These are phyloP conservation scores for Sternarchorhynchus goeldii DNA, from an alignment of 2,797 vertebrate species.

Conservation along the genomic window DNA sequence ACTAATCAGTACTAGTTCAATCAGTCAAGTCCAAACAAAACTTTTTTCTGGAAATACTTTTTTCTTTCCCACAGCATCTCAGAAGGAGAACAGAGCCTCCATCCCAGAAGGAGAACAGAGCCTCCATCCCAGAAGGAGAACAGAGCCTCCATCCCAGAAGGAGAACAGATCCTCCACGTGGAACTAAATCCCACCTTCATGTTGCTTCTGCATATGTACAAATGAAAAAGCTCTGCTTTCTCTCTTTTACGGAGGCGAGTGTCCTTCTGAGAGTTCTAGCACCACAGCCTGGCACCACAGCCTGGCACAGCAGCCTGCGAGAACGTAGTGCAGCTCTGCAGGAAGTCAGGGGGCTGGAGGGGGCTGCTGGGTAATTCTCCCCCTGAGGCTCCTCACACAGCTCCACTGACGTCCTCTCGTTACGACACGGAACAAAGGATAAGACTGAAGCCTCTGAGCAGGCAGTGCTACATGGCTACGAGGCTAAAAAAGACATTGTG, in stretches of 20 bases:
- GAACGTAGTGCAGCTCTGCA: constrained; percentile 46
- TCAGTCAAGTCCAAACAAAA: constrained; percentile 24
- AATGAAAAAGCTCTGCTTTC: constrained; percentile 50
- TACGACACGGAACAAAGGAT: constrained; percentile 46
- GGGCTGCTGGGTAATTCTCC: constrained; percentile 54
- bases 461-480: constrained; percentile 20
- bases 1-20: constrained; percentile 27
- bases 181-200: constrained; percentile 44
- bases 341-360: constrained; percentile 49
- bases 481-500: constrained; percentile 12
- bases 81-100: constrained; percentile 37
- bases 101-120: constrained; percentile 42
- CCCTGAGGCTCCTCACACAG: constrained; percentile 54
- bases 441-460: constrained; percentile 29
- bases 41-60: neutral
- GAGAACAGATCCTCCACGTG: constrained; percentile 39
- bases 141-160: constrained; percentile 29
- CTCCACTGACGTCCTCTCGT: constrained; percentile 50
- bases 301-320: constrained; percentile 42
- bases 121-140: constrained; percentile 43
- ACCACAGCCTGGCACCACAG: constrained; percentile 23
- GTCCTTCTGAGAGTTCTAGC: constrained; percentile 49
- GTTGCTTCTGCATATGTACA: constrained; percentile 50
- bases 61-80: constrained; percentile 43
- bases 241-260: constrained; percentile 51